Evolutionary conservation across 64 coral and sea anemone species (phyloP).

Genomic region (Exaiptasia diaphana): DNA sequence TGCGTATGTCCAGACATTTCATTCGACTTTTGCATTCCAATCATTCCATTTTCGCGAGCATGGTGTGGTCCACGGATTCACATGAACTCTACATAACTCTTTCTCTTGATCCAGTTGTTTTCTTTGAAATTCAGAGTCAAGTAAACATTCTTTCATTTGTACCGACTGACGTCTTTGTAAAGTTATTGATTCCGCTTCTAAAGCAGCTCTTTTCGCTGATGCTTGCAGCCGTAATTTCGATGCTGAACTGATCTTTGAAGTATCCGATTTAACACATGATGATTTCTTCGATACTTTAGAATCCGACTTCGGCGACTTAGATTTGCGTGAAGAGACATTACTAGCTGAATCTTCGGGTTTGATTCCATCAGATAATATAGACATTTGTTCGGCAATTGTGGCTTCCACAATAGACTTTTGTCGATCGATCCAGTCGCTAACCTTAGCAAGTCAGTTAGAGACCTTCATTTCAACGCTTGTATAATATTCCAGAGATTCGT

Average conservation of each 20-base stretch:
- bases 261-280: background rate
- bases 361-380: background rate
- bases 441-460: background rate
- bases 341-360: background rate
- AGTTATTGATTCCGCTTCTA: background rate
- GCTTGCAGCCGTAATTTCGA: background rate
- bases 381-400: background rate
- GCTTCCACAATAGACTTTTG: background rate
- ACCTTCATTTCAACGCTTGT: background rate
- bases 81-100: background rate
- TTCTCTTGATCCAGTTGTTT: background rate
- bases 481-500: conserved; percentile 11
- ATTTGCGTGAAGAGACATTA: background rate
- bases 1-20: no score
- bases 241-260: background rate
- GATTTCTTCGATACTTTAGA: background rate
- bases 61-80: background rate
- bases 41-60: background rate
- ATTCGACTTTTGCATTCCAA: background rate
- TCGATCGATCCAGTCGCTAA: background rate
- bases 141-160: background rate
- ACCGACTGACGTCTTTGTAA: background rate
- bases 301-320: background rate
- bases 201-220: background rate
- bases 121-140: background rate